Conservation (phyloP, 2,113 vertebrate genomes). For the Camarhynchus parvulus region DNA sequence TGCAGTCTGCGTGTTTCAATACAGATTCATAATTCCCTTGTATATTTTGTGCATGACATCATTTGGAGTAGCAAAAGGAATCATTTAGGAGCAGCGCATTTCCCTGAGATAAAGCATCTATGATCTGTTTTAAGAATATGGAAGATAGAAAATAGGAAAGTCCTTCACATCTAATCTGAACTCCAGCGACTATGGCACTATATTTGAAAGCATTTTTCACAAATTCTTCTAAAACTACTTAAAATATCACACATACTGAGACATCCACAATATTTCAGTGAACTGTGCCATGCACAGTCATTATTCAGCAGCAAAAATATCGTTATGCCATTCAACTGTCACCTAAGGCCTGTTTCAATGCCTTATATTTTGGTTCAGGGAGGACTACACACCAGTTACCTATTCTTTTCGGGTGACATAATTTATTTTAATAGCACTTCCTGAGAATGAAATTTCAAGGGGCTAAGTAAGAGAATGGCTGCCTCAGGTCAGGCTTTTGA, state of each 20-base stretch:
- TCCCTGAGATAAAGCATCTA: background rate
- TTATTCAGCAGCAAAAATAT: background rate
- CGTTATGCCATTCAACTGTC: background rate
- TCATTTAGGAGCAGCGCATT: background rate
- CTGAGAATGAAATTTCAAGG: background rate
- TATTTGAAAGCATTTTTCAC: background rate
- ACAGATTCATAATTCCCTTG: background rate
- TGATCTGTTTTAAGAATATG: background rate
- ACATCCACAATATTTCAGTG: background rate
- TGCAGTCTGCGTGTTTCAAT: background rate
- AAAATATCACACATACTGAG: background rate
- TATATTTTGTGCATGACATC: background rate
- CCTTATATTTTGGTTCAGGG: slow-evolving; percentile 20
- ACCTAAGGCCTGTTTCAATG: background rate
- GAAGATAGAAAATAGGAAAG: background rate
- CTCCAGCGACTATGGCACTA: background rate
- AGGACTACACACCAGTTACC: background rate
- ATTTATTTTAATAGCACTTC: slow-evolving; percentile 1
- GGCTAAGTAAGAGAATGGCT: background rate
- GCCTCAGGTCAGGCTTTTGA: background rate
- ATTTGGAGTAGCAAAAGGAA: background rate
- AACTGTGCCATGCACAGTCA: background rate
- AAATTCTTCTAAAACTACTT: background rate
- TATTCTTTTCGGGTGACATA: background rate
- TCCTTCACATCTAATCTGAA: background rate